These are phyloP conservation scores for Microdon myrmicae DNA, from an alignment of 2,888 invertebrate genomes.

Conservation along the genomic window DNA sequence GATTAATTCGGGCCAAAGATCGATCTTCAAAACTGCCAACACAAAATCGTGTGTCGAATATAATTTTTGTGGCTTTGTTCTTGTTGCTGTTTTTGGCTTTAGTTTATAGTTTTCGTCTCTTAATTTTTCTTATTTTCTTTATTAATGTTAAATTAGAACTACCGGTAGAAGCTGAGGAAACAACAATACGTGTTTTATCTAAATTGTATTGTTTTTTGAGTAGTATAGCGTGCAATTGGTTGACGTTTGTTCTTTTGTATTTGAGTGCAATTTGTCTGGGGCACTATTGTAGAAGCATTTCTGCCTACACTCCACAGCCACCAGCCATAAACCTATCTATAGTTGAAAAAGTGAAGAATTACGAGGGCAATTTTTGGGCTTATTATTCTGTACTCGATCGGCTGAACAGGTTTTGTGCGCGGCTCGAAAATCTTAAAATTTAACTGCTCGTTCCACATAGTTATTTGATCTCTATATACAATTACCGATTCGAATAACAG, in stretches of 20 bases:
- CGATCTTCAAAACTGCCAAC: conserved; percentile 33
- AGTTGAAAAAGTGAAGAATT: conserved; percentile 52
- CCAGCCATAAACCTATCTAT: conserved; percentile 40
- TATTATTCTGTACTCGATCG: conserved; percentile 56
- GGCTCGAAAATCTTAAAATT: too few relatives aligned
- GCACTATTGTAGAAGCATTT: conserved; percentile 23
- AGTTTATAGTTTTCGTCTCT: too few relatives aligned
- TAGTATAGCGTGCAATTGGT: conserved; percentile 30
- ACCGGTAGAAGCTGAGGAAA: conserved; percentile 13
- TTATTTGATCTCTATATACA: too few relatives aligned
- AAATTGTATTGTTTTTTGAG: conserved; percentile 28
- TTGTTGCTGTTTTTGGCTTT: too few relatives aligned
- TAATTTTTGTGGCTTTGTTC: too few relatives aligned
- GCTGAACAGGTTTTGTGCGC: conserved; percentile 57
- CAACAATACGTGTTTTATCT: conserved; percentile 36
- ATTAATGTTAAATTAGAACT: conserved; percentile 15
- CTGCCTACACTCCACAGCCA: conserved; percentile 48
- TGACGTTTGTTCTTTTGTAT: too few relatives aligned
- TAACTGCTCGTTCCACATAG: too few relatives aligned
- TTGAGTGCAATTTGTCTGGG: conserved; percentile 40
- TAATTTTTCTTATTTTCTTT: conserved; percentile 18
- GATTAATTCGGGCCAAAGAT: conserved; percentile 24
- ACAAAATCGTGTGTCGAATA: conserved; percentile 14
- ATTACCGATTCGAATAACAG: too few relatives aligned
- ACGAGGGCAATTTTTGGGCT: conserved; percentile 49